A percentile compares a stretch with the other conserved stretches of the same genome.
Evolutionary conservation across 2,113 vertebrate genomes (phyloP).

Genomic region (Phylloscopus trochiloides): DNA sequence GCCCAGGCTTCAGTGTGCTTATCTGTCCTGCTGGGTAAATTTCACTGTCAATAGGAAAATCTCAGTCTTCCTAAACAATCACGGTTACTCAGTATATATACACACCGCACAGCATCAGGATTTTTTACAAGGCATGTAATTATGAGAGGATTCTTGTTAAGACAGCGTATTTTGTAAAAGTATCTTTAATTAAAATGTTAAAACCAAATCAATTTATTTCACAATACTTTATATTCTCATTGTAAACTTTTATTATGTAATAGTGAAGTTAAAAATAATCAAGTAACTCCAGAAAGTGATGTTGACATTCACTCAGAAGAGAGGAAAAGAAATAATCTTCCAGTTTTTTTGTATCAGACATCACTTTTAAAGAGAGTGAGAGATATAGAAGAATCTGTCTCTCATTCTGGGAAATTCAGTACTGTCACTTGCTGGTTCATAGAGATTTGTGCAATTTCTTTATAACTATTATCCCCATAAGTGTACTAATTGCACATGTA

Average conservation of each 20-base stretch:
- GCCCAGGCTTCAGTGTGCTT: not conserved
- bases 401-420: not conserved
- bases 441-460: not conserved
- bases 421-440: not conserved
- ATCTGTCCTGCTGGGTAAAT: not conserved
- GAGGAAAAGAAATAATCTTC: not conserved
- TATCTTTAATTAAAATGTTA: conserved; percentile 26
- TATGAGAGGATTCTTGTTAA: not conserved
- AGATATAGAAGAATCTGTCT: not conserved
- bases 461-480: conserved; percentile 12
- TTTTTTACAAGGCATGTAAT: not conserved
- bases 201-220: not conserved
- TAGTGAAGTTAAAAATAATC: not conserved
- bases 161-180: not conserved
- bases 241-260: not conserved
- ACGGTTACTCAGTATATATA: not conserved
- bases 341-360: not conserved
- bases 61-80: not conserved
- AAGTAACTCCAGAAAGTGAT: not conserved
- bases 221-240: not conserved
- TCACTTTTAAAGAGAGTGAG: not conserved
- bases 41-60: not conserved
- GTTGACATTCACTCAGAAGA: not conserved
- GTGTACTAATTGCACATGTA: not conserved
- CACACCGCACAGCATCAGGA: not conserved